Conservation (phyloP, 2,888 invertebrate species). For the Melanargia galathea region DNA sequence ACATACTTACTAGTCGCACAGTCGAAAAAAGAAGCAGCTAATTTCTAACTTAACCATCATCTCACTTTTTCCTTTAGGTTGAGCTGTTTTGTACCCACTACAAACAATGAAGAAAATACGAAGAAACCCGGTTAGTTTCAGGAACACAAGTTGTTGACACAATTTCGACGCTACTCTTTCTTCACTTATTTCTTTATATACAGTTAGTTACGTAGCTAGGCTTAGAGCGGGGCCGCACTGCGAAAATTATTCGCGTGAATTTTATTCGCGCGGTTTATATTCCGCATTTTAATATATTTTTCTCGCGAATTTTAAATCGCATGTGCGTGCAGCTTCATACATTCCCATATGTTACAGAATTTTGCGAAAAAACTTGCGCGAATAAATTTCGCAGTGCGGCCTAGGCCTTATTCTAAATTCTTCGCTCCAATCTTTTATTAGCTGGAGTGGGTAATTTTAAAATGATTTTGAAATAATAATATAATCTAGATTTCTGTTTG, state of each 20-base stretch:
- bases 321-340: too few species aligned
- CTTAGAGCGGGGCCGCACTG: too few species aligned
- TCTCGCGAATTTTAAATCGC: too few species aligned
- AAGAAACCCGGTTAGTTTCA: conserved; percentile 7
- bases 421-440: not conserved
- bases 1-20: too few species aligned
- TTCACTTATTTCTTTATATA: not conserved
- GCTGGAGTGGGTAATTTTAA: not conserved
- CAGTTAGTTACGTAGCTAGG: not conserved
- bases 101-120: conserved; percentile 1
- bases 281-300: too few species aligned
- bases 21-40: too few species aligned
- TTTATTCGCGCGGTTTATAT: too few species aligned
- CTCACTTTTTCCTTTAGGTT: not conserved
- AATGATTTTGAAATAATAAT: not conserved
- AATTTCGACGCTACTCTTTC: conserved; percentile 13
- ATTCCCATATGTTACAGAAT: too few species aligned
- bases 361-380: too few species aligned
- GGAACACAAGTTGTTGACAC: conserved; percentile 6
- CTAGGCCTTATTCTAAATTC: not conserved
- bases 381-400: too few species aligned
- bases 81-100: not conserved
- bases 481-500: not conserved
- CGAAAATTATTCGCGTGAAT: too few species aligned
- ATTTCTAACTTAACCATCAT: not conserved